Base-by-base conservation (phyloP, 2,888 invertebrate species). In the Hipparchia semele region DNA sequence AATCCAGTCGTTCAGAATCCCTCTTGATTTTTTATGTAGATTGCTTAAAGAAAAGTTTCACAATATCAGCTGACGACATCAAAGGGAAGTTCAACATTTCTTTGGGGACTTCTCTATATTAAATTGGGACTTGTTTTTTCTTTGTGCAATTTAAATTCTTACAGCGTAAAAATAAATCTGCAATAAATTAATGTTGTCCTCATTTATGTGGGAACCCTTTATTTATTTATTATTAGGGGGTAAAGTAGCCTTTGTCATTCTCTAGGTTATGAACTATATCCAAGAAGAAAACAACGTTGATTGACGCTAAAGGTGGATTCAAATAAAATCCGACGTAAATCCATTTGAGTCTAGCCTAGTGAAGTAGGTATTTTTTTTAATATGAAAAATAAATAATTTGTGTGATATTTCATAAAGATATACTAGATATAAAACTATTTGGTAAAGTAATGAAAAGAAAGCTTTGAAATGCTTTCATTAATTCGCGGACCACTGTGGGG, bases 1-100 rank as follows among this genome's bases (percentile, higher is more conserved):
- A 39, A 39, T 39, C 12, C 54, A n/a, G 6, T 6, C 54, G 6
- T 59, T 59, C 33, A 6, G 33, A 59, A n/a, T 61, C 91, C 88
- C 82, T 76, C 84, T 90, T 92, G 91, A 92, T 92, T 92, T 91
- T 92, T 92, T 92, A 93, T 92, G 92, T 90, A 92, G 90, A 92
- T 92, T 92, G 88, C 86, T 86, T 86, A 85, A 86, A 92, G 90
- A 89, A 91, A 93, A 91, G 90, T 92, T 92, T 90, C 85, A 90
- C 88, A 92, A 93, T 92, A 92, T 92, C 91, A 90, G 90, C 87
- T 85, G 86, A 85, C 81, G 87, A 84, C 84, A 83, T 83, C 83
- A 82, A 84, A 84, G 84, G 78, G 75, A 81, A 85, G 80, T 84
- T 84, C 81, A 82, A 80, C 81, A 81, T 81, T 85, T 88, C 87